phyloP scores from a whole-genome alignment of 2,113 vertebrate species.

The Rhynchopsitta pachyrhyncha region DNA sequence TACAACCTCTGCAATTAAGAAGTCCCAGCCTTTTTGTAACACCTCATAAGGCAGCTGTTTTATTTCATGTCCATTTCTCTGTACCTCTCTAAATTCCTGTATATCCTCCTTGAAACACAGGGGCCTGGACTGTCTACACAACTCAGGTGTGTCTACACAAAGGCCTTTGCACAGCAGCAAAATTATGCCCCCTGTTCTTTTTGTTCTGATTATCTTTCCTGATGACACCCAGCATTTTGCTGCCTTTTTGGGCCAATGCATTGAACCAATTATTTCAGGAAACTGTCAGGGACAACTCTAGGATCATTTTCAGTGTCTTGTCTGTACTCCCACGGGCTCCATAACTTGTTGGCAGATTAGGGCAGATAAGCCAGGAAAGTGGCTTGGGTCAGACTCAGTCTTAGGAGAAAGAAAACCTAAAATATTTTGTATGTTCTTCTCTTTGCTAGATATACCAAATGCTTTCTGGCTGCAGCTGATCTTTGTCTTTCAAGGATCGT shows the following conservation, averaged over 20 bases:
- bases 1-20: too few relatives aligned
- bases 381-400: not conserved
- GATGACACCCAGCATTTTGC: not conserved
- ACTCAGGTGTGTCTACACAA: not conserved
- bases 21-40: not conserved
- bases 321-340: too few relatives aligned
- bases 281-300: not conserved
- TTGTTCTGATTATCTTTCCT: not conserved
- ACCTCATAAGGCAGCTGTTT: not conserved
- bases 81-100: not conserved
- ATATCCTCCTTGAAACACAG: not conserved
- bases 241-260: not conserved
- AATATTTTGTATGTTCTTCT: not conserved
- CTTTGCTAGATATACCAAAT: not conserved
- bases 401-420: not conserved
- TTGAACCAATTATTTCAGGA: not conserved
- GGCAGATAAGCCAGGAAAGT: rapidly evolving
- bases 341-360: not conserved
- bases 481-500: not conserved
- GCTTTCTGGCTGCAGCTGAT: not conserved
- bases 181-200: not conserved
- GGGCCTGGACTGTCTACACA: not conserved
- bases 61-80: not conserved
- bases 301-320: not conserved
- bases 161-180: not conserved